phyloP scores from a whole-genome alignment of 2,113 vertebrate genomes.

The Rhizomys pruinosus region DNA sequence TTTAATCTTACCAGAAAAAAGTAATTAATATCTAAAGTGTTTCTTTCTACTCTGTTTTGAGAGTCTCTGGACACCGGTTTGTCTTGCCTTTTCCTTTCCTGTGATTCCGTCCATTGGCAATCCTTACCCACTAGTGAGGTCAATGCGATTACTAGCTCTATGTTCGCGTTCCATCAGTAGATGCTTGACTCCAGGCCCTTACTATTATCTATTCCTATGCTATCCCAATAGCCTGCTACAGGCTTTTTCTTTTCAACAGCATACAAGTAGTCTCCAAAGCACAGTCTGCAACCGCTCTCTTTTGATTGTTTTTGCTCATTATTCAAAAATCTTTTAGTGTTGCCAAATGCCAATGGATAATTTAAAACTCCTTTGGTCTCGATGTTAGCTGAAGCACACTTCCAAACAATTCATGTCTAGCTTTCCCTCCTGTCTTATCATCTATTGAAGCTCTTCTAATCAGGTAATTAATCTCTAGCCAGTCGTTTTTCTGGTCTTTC shows the following conservation, averaged over 20 bases:
- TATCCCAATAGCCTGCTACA: conserved; percentile 1
- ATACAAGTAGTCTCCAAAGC: background rate
- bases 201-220: background rate
- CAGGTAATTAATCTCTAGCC: background rate
- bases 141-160: too few relatives aligned
- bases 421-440: background rate
- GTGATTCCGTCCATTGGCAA: background rate
- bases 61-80: too few relatives aligned
- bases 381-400: background rate
- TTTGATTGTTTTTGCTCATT: conserved; percentile 28
- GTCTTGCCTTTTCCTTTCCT: conserved; percentile 5
- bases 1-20: background rate
- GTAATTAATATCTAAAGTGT: background rate
- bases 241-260: background rate
- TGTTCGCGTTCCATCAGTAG: background rate
- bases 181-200: background rate
- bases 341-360: conserved; percentile 1
- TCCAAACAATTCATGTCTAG: conserved; percentile 5
- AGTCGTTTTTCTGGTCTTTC: background rate
- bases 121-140: background rate
- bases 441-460: too few relatives aligned
- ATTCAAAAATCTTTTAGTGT: background rate
- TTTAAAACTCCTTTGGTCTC: conserved; percentile 21
- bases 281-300: background rate
- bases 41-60: background rate